Percentiles rank a stretch among this genome's conserved stretches.
These are phyloP conservation scores for Drosophila paranaensis DNA, from an alignment of 2,888 invertebrate species.

Conservation along the genomic window DNA sequence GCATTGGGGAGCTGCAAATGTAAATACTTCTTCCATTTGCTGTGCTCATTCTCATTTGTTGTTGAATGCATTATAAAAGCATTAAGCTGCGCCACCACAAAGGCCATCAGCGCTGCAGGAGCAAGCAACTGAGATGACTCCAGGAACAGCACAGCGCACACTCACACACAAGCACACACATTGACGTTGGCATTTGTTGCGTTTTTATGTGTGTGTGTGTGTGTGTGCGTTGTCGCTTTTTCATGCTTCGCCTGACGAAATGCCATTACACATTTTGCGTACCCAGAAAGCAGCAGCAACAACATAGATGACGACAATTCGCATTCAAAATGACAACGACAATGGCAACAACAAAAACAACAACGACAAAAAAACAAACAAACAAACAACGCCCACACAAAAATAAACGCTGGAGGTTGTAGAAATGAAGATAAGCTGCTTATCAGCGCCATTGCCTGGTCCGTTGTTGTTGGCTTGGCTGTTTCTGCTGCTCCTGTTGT, in stretches of 20 bases:
- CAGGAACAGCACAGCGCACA: neutral
- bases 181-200: slow-evolving; percentile 6
- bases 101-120: slow-evolving; percentile 35
- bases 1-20: slow-evolving; percentile 24
- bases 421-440: slow-evolving; percentile 79
- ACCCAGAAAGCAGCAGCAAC: slow-evolving; percentile 55
- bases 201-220: neutral
- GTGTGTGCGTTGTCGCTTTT: slow-evolving; percentile 50
- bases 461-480: slow-evolving; percentile 27
- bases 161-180: slow-evolving; percentile 29
- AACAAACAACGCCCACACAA: slow-evolving; percentile 58
- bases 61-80: slow-evolving; percentile 73
- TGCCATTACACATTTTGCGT: slow-evolving; percentile 79
- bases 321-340: slow-evolving; percentile 61
- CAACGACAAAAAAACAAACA: slow-evolving; percentile 35
- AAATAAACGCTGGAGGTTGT: slow-evolving; percentile 77
- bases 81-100: slow-evolving; percentile 70
- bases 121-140: slow-evolving; percentile 9
- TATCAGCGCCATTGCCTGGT: slow-evolving; percentile 74
- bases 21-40: slow-evolving; percentile 58
- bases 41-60: slow-evolving; percentile 52
- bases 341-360: slow-evolving; percentile 45
- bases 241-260: slow-evolving; percentile 77
- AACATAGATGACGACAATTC: slow-evolving; percentile 48
- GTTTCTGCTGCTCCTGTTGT: slow-evolving; percentile 17